Percentiles rank a stretch among this genome's conserved stretches.
phyloP scores from a whole-genome alignment of 2,888 invertebrate species.

The Myopa tessellatipennis region DNA sequence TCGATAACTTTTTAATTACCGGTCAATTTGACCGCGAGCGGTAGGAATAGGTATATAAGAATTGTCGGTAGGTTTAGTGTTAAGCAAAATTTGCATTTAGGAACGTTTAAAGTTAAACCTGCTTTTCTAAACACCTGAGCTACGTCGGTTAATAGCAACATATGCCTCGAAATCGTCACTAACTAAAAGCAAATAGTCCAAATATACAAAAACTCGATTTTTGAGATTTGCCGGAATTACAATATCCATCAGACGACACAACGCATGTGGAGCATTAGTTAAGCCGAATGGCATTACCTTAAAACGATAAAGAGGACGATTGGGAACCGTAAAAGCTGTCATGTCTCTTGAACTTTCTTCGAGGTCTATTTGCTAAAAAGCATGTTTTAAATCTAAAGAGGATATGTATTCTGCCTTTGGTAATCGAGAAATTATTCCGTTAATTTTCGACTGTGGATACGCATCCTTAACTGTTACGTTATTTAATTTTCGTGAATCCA shows the following conservation, averaged over 20 bases:
- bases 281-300: conserved; percentile 45
- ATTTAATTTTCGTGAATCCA: conserved; percentile 54
- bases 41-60: too few relatives aligned
- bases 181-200: conserved; percentile 42
- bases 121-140: conserved; percentile 33
- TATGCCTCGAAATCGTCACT: conserved; percentile 35
- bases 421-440: conserved; percentile 40
- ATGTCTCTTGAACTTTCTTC: conserved; percentile 38
- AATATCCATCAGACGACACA: conserved; percentile 43
- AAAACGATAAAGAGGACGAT: conserved; percentile 44
- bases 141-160: conserved; percentile 29
- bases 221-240: conserved; percentile 37
- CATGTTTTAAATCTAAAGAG: conserved; percentile 42
- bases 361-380: conserved; percentile 41
- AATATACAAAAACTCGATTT: conserved; percentile 44
- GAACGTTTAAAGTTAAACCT: conserved; percentile 44
- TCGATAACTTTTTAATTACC: too few relatives aligned
- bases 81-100: conserved; percentile 43
- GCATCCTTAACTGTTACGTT: conserved; percentile 47
- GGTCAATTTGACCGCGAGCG: too few relatives aligned
- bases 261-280: conserved; percentile 42
- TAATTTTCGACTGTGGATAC: conserved; percentile 35
- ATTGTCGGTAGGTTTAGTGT: too few relatives aligned
- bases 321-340: conserved; percentile 46
- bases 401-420: conserved; percentile 41